These are phyloP conservation scores for Marmota flaviventris DNA, from an alignment of 2,113 vertebrate species.

Conservation along the genomic window DNA sequence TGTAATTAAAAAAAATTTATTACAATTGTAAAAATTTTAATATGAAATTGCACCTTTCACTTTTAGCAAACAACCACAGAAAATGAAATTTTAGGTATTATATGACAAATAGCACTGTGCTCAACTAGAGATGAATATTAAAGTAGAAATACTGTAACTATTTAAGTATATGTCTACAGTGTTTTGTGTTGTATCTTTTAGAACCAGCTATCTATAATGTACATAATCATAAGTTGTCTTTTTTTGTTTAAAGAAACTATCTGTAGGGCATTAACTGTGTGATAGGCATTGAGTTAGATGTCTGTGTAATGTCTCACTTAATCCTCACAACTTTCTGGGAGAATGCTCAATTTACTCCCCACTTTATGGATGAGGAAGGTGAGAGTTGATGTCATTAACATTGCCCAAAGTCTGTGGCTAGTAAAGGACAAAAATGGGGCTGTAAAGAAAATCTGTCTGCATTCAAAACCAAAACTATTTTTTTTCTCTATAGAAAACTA, in stretches of 20 bases:
- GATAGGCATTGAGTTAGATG: neutral
- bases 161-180: neutral
- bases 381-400: neutral
- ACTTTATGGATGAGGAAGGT: neutral
- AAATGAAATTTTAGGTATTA: constrained; percentile 33
- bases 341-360: neutral
- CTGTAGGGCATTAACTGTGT: neutral
- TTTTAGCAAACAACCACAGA: neutral
- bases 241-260: neutral
- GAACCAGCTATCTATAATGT: neutral
- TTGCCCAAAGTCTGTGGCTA: neutral
- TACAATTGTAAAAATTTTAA: constrained; percentile 46
- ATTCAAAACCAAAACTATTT: neutral
- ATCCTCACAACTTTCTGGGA: neutral
- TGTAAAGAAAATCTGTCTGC: neutral
- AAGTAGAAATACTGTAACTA: neutral
- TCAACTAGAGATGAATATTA: constrained; percentile 2
- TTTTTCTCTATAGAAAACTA: neutral
- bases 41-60: constrained; percentile 10
- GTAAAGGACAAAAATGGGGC: neutral
- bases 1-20: neutral
- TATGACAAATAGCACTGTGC: neutral
- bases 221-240: neutral
- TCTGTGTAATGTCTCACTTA: neutral
- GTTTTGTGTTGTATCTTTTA: neutral